phyloP scores from a whole-genome alignment of 2,888 invertebrate genomes.

The Orthosia incerta region DNA sequence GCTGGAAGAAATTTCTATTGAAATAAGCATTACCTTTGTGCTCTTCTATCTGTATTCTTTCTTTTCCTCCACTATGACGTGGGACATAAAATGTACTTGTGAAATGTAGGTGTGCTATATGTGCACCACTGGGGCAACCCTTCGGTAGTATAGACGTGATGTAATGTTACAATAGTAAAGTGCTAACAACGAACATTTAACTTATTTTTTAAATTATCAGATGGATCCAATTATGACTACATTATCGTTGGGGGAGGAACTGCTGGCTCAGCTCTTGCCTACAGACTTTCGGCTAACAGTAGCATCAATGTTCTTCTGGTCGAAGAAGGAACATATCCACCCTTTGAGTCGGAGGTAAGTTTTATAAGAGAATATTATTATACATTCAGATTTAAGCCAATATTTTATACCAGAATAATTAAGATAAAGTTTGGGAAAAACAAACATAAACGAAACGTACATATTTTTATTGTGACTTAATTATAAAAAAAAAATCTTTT shows the following conservation, averaged over 20 bases:
- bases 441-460: no score
- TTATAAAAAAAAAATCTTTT: background rate
- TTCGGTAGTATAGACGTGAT: no score
- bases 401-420: background rate
- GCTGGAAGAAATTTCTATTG: no score
- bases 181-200: background rate
- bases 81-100: no score
- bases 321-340: conserved; percentile 50
- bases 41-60: no score
- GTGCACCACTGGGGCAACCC: no score
- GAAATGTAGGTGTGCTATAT: no score
- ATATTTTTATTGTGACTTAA: background rate
- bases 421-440: no score
- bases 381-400: background rate
- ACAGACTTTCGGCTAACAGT: conserved; percentile 51
- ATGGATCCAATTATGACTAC: conserved; percentile 50
- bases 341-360: conserved; percentile 50
- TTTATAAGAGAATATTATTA: background rate
- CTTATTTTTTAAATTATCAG: conserved; percentile 26
- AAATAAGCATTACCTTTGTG: no score
- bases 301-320: conserved; percentile 42
- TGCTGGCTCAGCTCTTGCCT: conserved; percentile 57
- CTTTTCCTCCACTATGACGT: no score
- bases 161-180: background rate
- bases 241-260: conserved; percentile 60